Evolutionary conservation across 1,140 invertebrate genomes (phyloP).

Genomic region (Polyergus mexicanus): DNA sequence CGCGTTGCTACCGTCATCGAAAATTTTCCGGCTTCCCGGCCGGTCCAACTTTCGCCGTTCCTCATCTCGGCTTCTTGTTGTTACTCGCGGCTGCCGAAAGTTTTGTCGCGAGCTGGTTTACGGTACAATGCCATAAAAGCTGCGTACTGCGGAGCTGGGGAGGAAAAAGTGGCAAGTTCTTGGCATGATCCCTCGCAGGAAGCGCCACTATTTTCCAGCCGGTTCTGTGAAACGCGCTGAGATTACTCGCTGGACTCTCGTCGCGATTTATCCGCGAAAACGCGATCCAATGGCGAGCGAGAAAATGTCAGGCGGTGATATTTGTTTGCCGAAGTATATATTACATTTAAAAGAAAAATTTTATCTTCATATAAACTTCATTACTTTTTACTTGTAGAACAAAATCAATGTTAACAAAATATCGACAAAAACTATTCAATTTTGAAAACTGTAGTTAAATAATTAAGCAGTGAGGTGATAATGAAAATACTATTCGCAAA

Average conservation of each 20-base stretch:
- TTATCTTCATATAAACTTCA: neutral
- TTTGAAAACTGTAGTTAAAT: no score
- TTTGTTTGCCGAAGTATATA: neutral
- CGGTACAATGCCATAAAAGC: slow-evolving; percentile 60
- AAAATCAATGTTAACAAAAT: no score
- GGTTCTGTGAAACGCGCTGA: slow-evolving; percentile 7
- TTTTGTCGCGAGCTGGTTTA: slow-evolving; percentile 66
- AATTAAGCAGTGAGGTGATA: no score
- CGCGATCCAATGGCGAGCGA: neutral
- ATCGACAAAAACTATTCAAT: no score
- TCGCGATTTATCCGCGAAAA: slow-evolving; percentile 14
- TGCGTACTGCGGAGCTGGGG: neutral
- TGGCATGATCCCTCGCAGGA: slow-evolving; percentile 30
- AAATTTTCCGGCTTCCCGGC: slow-evolving; percentile 81
- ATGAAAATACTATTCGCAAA: no score
- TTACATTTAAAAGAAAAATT: neutral
- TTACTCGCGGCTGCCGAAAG: slow-evolving; percentile 77
- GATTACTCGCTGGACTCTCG: slow-evolving; percentile 10
- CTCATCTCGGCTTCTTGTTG: slow-evolving; percentile 81
- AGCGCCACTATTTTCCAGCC: slow-evolving; percentile 52
- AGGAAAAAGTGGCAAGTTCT: slow-evolving; percentile 60
- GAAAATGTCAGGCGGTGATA: slow-evolving; percentile 2
- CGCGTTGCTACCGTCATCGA: slow-evolving; percentile 74
- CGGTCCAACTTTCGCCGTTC: slow-evolving; percentile 81
- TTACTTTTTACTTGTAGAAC: no score